Base-by-base conservation (phyloP, 2,888 invertebrate genomes). In the Noctua fimbriata region DNA sequence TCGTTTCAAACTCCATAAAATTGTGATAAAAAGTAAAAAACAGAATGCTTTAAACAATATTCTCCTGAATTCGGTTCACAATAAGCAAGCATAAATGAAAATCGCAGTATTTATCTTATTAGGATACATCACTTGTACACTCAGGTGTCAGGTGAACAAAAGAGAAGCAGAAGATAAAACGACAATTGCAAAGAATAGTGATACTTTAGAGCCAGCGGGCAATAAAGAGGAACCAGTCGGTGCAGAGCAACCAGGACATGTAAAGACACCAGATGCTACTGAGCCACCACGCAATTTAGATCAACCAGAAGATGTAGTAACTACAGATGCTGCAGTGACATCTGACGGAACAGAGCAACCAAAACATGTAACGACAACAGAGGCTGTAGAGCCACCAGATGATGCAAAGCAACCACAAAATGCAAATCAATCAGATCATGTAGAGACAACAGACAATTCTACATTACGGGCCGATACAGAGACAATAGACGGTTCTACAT, bases 51-150 rank as follows among this genome's bases (percentile, higher is more conserved):
- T n/a, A 36, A 44, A 16, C 4, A 47, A 47, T 2, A 28, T 36
- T 65, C 16, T 78, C 18, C 4, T 55, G 14, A 65, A 49, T 16
- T 65, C 2, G 2, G 0, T 12, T 1, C 12, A 5, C 0, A n/a
- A 55, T n/a, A 78, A 32, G 32, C 47, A 28, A 7, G 47, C 2
- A 32, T 72, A 60, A 47, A 82, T 82, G 83, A 83, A 83, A 63
- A 41, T 7, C 10, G 10, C 24, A 58, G 21, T 79, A 9, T 71
- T 78, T 10, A 41, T 82, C 7, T 28, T 79, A 63, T n/a, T 83
- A 49, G 82, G 73, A 63, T 67, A 66, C 18, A 44, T 79, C 1
- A 32, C n/a, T 12, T 41, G 28, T 58, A 36, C 41, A 55, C 52
- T 83, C 21, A 82, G 63, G 16, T 55, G 70, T 71, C 73, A 67